Percentiles rank a stretch among this genome's conserved stretches.
phyloP scores from a whole-genome alignment of 2,113 vertebrate species.

The Lucifuga dentata region DNA sequence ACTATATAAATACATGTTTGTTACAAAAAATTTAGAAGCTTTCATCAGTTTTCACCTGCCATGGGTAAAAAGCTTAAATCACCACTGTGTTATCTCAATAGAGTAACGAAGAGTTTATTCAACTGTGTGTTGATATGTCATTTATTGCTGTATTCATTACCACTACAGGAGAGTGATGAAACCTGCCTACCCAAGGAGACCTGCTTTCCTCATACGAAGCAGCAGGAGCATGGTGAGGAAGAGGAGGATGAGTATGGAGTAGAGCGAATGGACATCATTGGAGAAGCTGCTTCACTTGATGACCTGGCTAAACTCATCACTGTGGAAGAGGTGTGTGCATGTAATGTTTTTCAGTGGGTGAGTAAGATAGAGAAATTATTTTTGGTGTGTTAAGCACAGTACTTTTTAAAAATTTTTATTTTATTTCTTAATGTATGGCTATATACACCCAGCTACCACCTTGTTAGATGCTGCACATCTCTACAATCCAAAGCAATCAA shows the following conservation, averaged over 20 bases:
- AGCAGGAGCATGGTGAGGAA: slow-evolving; percentile 28
- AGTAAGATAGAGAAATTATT: not conserved
- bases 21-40: no score
- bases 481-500: no score
- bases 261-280: slow-evolving; percentile 57
- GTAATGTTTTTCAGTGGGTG: not conserved
- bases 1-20: not conserved
- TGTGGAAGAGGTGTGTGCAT: slow-evolving; percentile 89
- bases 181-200: slow-evolving; percentile 31
- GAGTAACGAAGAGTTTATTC: slow-evolving; percentile 5
- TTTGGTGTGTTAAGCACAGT: no score
- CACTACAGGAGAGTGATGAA: slow-evolving; percentile 42
- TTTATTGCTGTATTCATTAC: slow-evolving; percentile 18
- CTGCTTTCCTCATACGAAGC: slow-evolving; percentile 16
- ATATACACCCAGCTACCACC: no score
- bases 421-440: no score
- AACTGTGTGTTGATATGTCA: slow-evolving; percentile 2
- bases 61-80: no score
- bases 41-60: no score
- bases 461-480: no score
- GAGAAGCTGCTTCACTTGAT: slow-evolving; percentile 85
- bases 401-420: not conserved
- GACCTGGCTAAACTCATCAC: slow-evolving; percentile 94
- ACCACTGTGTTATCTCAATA: not conserved
- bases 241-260: slow-evolving; percentile 54